Percentiles rank a stretch among this genome's conserved stretches.
Evolutionary conservation across 1,140 invertebrate species (phyloP).

Genomic region (Cephus cinctus): DNA sequence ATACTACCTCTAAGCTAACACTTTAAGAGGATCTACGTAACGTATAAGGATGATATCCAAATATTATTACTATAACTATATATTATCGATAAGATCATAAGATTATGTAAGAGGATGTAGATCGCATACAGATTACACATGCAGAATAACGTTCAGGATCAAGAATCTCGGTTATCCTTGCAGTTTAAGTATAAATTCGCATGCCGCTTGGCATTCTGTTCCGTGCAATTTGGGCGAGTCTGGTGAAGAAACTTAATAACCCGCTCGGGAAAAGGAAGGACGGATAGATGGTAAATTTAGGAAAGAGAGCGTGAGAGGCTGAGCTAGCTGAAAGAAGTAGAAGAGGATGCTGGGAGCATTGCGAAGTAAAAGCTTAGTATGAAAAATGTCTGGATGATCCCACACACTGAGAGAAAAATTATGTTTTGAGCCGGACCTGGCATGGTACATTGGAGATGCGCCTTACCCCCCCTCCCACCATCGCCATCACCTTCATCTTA

Average conservation of each 20-base stretch:
- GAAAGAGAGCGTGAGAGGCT: constrained; percentile 8
- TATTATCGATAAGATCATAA: no score
- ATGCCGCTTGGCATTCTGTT: constrained; percentile 21
- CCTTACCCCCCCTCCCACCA: no score
- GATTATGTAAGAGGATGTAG: no score
- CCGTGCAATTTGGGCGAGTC: constrained; percentile 27
- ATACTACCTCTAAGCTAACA: no score
- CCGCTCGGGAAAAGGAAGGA: constrained; percentile 10
- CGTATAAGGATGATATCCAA: no score
- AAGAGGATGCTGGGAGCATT: constrained; percentile 7
- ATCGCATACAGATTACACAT: no score
- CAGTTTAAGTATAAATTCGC: constrained; percentile 16
- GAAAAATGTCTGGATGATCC: constrained; percentile 44
- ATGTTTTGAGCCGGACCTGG: constrained; percentile 27
- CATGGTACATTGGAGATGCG: no score
- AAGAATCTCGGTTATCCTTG: no score
- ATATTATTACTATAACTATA: no score
- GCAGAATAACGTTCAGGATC: no score
- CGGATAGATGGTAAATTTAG: constrained; percentile 6
- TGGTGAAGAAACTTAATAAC: constrained; percentile 30
- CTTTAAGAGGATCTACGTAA: no score
- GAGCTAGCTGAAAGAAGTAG: background rate
- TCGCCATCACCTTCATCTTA: background rate
- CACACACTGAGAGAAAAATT: constrained; percentile 35
- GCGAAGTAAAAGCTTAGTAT: constrained; percentile 37